Evolutionary conservation across 1,140 invertebrate genomes (phyloP).

Genomic region (Heliothis virescens): DNA sequence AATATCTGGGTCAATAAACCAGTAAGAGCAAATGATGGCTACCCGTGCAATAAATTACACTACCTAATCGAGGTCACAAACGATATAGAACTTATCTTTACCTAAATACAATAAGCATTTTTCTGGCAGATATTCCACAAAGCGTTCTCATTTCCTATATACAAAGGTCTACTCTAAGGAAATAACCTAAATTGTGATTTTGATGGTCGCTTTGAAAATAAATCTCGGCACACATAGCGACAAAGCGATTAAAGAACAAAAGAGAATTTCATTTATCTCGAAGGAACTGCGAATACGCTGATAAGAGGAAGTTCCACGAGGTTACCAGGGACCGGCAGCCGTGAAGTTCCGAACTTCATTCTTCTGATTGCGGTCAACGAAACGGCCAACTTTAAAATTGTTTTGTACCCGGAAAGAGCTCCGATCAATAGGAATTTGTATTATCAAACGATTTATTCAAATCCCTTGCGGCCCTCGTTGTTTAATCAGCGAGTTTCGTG

Average conservation of each 20-base stretch:
- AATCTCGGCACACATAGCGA: conserved; percentile 11
- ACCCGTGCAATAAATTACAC: neutral
- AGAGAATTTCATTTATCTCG: conserved; percentile 46
- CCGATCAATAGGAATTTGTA: conserved; percentile 34
- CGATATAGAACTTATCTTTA: neutral
- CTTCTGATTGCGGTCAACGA: conserved; percentile 40
- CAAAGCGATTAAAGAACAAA: conserved; percentile 44
- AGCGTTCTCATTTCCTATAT: conserved; percentile 30
- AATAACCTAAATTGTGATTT: conserved; percentile 29
- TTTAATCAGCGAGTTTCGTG: conserved; percentile 19
- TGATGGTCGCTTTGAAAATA: conserved; percentile 25
- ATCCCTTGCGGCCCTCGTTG: neutral
- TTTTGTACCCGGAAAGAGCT: conserved; percentile 29
- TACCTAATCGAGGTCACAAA: neutral
- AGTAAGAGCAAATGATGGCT: neutral
- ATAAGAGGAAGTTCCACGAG: conserved; percentile 42
- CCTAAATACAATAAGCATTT: neutral
- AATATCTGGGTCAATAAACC: neutral
- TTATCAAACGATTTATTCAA: conserved; percentile 28
- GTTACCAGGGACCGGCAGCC: conserved; percentile 22
- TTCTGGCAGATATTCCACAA: neutral
- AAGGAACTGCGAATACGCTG: conserved; percentile 38
- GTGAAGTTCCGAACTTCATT: conserved; percentile 40
- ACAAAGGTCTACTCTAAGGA: conserved; percentile 2
- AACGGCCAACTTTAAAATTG: conserved; percentile 45